A percentile compares a stretch with the other conserved stretches of the same genome.
These are phyloP conservation scores for Fundulus diaphanus DNA, from an alignment of 2,797 vertebrate species.

Conservation along the genomic window DNA sequence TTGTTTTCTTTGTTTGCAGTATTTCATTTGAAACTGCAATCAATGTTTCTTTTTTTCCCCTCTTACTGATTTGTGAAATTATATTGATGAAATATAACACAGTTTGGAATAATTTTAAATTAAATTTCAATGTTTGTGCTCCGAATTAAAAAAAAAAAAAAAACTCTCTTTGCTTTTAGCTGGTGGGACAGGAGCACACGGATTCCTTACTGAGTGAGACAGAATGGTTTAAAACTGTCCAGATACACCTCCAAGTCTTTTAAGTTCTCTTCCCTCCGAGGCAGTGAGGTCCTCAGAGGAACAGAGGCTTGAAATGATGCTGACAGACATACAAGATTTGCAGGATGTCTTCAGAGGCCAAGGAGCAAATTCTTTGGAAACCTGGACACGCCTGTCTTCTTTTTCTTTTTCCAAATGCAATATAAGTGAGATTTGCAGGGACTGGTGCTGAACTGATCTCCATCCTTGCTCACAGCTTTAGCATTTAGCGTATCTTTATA, in stretches of 20 bases:
- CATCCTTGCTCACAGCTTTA: constrained; percentile 53
- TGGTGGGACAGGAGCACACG: neutral
- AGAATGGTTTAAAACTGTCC: constrained; percentile 11
- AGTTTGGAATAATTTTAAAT: neutral
- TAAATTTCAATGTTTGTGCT: neutral
- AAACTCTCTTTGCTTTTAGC: neutral
- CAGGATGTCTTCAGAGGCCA: constrained; percentile 59
- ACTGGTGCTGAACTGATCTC: constrained; percentile 59
- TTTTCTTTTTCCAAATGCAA: constrained; percentile 64
- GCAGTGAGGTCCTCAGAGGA: constrained; percentile 43
- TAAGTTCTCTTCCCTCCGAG: constrained; percentile 34
- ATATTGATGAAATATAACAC: neutral
- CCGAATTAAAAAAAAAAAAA: neutral
- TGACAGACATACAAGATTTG: constrained; percentile 58
- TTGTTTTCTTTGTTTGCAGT: neutral
- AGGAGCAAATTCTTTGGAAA: constrained; percentile 62
- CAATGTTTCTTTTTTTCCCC: neutral
- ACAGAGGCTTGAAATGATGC: constrained; percentile 43
- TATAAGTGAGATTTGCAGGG: constrained; percentile 79
- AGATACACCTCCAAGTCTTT: constrained; percentile 20
- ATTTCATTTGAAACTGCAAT: neutral
- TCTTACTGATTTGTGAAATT: neutral
- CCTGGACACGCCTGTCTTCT: constrained; percentile 32
- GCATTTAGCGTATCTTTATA: constrained; percentile 67
- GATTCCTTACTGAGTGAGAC: constrained; percentile 5